phyloP scores from a whole-genome alignment of 2,797 vertebrate species.

The Neopelma chrysocephalum region DNA sequence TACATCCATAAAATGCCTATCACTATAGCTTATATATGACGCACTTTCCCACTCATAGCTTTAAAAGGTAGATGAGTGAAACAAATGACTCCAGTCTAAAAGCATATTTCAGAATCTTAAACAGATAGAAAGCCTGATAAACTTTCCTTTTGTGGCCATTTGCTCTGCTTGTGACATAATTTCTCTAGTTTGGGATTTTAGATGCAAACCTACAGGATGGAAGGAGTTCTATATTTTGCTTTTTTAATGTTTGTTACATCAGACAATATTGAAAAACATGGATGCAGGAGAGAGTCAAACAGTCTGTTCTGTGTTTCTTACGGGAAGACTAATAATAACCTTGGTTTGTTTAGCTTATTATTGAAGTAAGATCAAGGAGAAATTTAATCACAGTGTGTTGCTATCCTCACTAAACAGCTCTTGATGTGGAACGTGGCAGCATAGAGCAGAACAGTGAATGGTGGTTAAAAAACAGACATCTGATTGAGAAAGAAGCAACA shows the following conservation, averaged over 20 bases:
- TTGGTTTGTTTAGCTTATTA: background rate
- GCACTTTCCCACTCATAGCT: background rate
- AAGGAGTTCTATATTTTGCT: background rate
- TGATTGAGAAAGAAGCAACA: background rate
- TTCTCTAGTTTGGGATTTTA: background rate
- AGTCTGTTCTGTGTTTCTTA: background rate
- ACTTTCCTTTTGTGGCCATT: background rate
- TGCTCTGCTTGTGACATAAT: background rate
- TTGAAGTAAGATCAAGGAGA: background rate
- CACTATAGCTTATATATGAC: background rate
- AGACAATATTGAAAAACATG: background rate
- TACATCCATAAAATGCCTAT: background rate
- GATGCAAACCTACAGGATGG: background rate
- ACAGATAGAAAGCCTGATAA: background rate
- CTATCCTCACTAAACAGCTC: background rate
- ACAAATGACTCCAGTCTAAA: background rate
- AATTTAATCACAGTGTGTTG: background rate
- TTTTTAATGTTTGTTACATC: background rate
- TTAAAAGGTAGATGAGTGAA: background rate
- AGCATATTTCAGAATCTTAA: background rate
- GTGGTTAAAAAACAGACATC: background rate
- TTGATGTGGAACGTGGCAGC: background rate
- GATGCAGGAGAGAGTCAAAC: background rate
- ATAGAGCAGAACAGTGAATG: background rate
- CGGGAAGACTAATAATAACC: background rate